phyloP scores from a whole-genome alignment of 2,888 invertebrate genomes.

The Microplitis manilae region DNA sequence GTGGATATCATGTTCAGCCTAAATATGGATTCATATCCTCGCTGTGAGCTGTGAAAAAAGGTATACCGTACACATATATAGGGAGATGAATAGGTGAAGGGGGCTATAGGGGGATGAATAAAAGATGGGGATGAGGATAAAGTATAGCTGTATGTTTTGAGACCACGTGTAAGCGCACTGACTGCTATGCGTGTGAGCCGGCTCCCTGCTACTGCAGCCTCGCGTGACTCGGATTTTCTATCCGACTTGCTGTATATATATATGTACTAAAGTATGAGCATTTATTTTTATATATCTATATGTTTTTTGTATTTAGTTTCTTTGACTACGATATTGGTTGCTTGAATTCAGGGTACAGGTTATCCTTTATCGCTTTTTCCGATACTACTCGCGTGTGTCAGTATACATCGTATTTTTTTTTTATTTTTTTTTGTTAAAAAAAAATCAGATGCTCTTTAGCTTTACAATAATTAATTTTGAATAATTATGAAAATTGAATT shows the following conservation, averaged over 20 bases:
- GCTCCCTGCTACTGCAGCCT: slow-evolving; percentile 48
- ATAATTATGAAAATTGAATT: too few species aligned
- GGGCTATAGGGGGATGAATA: background rate
- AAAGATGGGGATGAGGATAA: background rate
- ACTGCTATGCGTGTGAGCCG: slow-evolving; percentile 47
- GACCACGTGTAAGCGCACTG: slow-evolving; percentile 1
- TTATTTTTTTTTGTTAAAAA: background rate
- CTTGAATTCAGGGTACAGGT: slow-evolving; percentile 25
- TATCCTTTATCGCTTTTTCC: slow-evolving; percentile 20
- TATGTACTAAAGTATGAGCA: background rate
- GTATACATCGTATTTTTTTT: slow-evolving; percentile 14
- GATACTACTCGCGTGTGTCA: slow-evolving; percentile 34
- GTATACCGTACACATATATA: background rate
- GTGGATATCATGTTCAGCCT: slow-evolving; percentile 28
- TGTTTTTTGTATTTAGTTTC: slow-evolving; percentile 21
- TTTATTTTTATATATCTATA: background rate
- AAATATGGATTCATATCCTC: slow-evolving; percentile 32
- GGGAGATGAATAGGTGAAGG: background rate
- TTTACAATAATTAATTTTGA: too few species aligned
- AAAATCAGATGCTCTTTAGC: background rate
- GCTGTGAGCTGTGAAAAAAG: slow-evolving; percentile 8
- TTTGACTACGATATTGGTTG: slow-evolving; percentile 35
- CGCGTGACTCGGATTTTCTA: slow-evolving; percentile 55
- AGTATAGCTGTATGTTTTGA: background rate
- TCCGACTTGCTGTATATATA: slow-evolving; percentile 38